These are phyloP conservation scores for Taenaris catops DNA, from an alignment of 2,888 invertebrate genomes.

Conservation along the genomic window DNA sequence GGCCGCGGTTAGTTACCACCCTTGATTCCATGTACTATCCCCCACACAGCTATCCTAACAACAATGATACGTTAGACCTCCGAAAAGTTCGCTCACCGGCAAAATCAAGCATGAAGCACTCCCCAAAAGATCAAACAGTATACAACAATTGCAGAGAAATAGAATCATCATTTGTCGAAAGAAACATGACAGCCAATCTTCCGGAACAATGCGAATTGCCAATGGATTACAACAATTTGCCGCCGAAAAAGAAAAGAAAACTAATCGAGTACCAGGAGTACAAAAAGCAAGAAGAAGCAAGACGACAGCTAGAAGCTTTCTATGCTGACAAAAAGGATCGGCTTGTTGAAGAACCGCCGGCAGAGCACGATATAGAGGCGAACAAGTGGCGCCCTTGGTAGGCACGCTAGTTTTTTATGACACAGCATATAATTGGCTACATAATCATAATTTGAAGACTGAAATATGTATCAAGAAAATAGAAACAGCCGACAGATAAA, in stretches of 20 bases:
- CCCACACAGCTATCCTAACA: constrained; percentile 36
- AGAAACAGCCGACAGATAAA: no score
- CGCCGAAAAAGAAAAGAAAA: constrained; percentile 77
- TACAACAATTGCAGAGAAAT: constrained; percentile 33
- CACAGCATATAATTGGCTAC: no score
- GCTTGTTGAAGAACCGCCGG: constrained; percentile 39
- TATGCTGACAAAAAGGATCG: constrained; percentile 55
- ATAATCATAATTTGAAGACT: constrained; percentile 9
- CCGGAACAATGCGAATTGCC: constrained; percentile 71
- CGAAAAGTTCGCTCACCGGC: constrained; percentile 66
- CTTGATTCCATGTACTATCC: constrained; percentile 47
- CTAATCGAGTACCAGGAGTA: constrained; percentile 75
- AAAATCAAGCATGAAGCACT: constrained; percentile 34
- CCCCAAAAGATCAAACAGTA: constrained; percentile 40
- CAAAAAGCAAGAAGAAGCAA: constrained; percentile 73
- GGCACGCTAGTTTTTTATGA: constrained; percentile 16
- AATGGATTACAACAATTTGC: constrained; percentile 74
- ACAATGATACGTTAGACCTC: constrained; percentile 61
- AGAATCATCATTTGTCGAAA: constrained; percentile 44
- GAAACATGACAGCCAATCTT: constrained; percentile 47
- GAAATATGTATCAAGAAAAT: constrained; percentile 2
- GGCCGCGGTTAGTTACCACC: no score
- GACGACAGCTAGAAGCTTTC: constrained; percentile 60
- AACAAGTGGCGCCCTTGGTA: constrained; percentile 73
- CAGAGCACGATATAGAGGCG: constrained; percentile 47